Base-by-base conservation (phyloP, 2,113 vertebrate genomes). In the Eptesicus fuscus region DNA sequence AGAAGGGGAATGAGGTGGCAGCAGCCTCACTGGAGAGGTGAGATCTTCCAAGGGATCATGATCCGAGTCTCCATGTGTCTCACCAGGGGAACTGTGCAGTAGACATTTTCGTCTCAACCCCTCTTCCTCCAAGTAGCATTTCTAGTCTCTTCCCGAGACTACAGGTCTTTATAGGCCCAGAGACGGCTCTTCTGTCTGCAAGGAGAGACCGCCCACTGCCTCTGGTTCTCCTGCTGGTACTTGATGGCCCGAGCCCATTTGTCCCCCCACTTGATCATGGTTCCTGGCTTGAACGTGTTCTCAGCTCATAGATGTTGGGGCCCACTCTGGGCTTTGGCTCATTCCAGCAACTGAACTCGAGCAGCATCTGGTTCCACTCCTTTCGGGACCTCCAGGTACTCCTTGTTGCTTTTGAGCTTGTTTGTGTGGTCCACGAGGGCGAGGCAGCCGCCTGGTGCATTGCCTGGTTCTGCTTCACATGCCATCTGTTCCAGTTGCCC, bases 301-400 rank as follows among this genome's bases (percentile, higher is more conserved):
- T 98, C 95, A 99, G 98, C 95, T 99, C 99, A 0, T 99, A 99
- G 96, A 99, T 98, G 96, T 99, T 99, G 16, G 99, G 99, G 8
- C 99, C 99, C 0, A 74, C 83, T 85, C 99, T 98, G 9, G 99
- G 99, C 73, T 97, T 86, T 3, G 99, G 99, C 91, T 99, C 99
- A 0, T 99, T 99, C 99, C 99, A 99, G 97, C 99, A 99, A 95
- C 99, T 99, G 98, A 99, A 99, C 65, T 99, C 99, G 23, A 99
- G 97, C 25, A 99, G 99, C 93, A 99, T 98, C 74, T 98, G 98
- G 70, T 99, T 99, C 61, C 99, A 98, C 95, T 99, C 99, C 96
- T 98, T 98, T 3, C 98, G 98, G 98, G 99, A 99, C 18, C 59
- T 98, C 99, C 90, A 99, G 94, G 97, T 99, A 99, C 59, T 99